These are phyloP conservation scores for Candidula unifasciata DNA, from an alignment of 2,888 invertebrate genomes.

Conservation along the genomic window DNA sequence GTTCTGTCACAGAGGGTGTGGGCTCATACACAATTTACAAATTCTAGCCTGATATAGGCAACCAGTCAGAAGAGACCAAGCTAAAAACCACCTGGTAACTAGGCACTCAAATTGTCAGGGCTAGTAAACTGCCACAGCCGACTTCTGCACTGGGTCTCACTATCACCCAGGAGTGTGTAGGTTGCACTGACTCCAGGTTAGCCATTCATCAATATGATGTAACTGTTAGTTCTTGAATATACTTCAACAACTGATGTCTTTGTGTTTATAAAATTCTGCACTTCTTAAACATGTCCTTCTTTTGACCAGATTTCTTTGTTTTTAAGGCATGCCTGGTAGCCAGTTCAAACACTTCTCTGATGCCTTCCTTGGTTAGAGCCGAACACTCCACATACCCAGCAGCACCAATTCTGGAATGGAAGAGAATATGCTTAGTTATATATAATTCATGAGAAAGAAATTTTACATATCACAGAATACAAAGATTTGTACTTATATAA, in stretches of 20 bases:
- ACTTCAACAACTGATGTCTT: neutral
- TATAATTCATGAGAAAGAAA: neutral
- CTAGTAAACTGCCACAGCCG: too few relatives aligned
- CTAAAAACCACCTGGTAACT: too few relatives aligned
- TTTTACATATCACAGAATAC: too few relatives aligned
- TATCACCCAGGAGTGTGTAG: too few relatives aligned
- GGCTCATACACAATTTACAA: too few relatives aligned
- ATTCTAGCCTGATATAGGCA: too few relatives aligned
- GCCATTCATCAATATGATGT: neutral
- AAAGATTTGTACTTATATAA: too few relatives aligned
- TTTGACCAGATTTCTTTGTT: neutral
- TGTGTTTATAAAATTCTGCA: slow-evolving; percentile 39
- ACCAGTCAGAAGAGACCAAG: too few relatives aligned
- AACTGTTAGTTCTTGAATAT: neutral
- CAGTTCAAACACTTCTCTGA: slow-evolving; percentile 46
- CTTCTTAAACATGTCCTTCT: slow-evolving; percentile 18
- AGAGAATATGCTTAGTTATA: neutral
- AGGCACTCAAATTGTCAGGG: too few relatives aligned
- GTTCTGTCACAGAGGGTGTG: too few relatives aligned
- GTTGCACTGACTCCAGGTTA: too few relatives aligned
- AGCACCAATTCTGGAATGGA: slow-evolving; percentile 38
- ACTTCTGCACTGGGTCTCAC: too few relatives aligned
- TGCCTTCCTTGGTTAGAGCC: slow-evolving; percentile 40
- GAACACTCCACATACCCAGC: slow-evolving; percentile 50
- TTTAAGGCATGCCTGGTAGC: slow-evolving; percentile 45